Base-by-base conservation (phyloP, 30 jellyfish, hydroid and myxozoan genomes). In the Hydractinia echinata region DNA sequence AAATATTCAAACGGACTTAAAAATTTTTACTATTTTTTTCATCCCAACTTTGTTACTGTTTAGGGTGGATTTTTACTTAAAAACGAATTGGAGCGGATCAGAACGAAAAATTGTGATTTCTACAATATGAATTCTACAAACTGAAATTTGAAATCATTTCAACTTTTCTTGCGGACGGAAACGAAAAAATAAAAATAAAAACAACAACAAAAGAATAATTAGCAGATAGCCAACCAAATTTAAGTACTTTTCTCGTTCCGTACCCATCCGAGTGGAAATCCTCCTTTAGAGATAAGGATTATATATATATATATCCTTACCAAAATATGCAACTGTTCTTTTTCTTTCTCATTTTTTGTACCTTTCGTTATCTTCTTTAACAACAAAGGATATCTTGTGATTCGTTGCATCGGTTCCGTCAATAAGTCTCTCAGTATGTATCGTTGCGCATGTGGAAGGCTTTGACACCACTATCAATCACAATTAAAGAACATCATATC, bases 381-480 rank as follows among this genome's bases (percentile, higher is more conserved):
- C 7, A 92, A 81, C 76, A 92, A 68, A 7, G 95, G 89, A 67
- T 92, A 92, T 50, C 86, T 87, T 15, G 98, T 92, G n/a, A 92
- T 67, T 20, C 98, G 91, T 73, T 92, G 96, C 98, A 92, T 92
- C 18, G 98, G 98, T 71, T 92, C 86, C 73, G 86, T 95, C 82
- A 92, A 54, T 76, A 92, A 76, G 62, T 92, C 98, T 14, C 92
- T 82, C 82, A 92, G 87, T 85, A 86, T 92, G 30, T 82, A 81
- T 4, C 98, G 95, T 68, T 85, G 81, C 64, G 96, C 86, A 4
- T 88, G 81, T 30, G 80, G 82, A 61, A 84, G 95, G 51, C 86
- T 73, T 70, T 92, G 96, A 55, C 98, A 92, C 98, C 98, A 92
- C 96, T 91, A 50, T 5, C 72, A 86, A 78, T 7, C 55, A 77